Evolutionary conservation across 2,888 invertebrate species (phyloP).

Genomic region (Neoscelio sp.): DNA sequence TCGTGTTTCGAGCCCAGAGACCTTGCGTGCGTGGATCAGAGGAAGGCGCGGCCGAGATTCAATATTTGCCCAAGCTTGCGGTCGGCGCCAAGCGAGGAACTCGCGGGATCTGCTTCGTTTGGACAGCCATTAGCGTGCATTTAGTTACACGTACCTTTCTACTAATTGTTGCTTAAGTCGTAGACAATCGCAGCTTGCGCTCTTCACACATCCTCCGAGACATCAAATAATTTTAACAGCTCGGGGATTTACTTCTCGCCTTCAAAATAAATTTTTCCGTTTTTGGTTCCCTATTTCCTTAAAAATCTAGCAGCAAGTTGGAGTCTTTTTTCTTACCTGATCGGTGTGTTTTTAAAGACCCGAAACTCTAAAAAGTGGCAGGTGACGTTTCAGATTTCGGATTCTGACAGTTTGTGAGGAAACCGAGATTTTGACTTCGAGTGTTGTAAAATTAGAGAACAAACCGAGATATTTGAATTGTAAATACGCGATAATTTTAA

Average conservation of each 20-base stretch:
- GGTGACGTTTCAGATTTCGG: slow-evolving; percentile 40
- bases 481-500: slow-evolving; percentile 34
- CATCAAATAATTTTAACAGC: slow-evolving; percentile 22
- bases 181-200: slow-evolving; percentile 68
- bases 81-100: slow-evolving; percentile 61
- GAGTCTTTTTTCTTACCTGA: too few species aligned
- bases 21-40: slow-evolving; percentile 48
- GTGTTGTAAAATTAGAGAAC: not conserved
- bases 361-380: slow-evolving; percentile 14
- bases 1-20: slow-evolving; percentile 42
- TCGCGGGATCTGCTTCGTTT: slow-evolving; percentile 62
- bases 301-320: too few species aligned
- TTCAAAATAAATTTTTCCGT: too few species aligned
- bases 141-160: slow-evolving; percentile 65
- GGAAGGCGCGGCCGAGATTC: slow-evolving; percentile 71
- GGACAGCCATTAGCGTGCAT: slow-evolving; percentile 68
- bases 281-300: too few species aligned
- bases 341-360: not conserved
- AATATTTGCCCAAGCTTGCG: slow-evolving; percentile 71
- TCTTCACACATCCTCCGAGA: slow-evolving; percentile 50
- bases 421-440: not conserved
- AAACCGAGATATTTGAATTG: slow-evolving; percentile 15
- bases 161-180: slow-evolving; percentile 68
- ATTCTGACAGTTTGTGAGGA: not conserved
- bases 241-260: too few species aligned